Evolutionary conservation across 2,888 invertebrate species (phyloP).

Genomic region (Arctia plantaginis): DNA sequence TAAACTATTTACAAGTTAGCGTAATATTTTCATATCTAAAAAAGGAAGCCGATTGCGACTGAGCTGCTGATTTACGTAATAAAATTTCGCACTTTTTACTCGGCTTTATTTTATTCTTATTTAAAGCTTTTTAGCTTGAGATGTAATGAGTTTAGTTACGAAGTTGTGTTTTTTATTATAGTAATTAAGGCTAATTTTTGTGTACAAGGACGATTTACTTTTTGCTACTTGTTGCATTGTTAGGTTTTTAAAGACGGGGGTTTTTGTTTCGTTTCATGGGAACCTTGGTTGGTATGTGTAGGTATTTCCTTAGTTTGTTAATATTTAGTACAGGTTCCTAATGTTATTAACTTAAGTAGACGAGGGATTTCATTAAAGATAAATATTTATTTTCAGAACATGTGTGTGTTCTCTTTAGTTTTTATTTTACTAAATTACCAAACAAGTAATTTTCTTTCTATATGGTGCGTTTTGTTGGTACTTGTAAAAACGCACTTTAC

Average conservation of each 20-base stretch:
- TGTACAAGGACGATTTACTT: slow-evolving; percentile 12
- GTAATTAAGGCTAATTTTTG: slow-evolving; percentile 8
- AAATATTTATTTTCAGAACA: no score
- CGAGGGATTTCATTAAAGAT: background rate
- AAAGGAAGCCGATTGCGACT: background rate
- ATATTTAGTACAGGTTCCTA: background rate
- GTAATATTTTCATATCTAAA: background rate
- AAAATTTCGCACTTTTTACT: slow-evolving; percentile 12
- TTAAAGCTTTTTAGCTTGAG: slow-evolving; percentile 15
- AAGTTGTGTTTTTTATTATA: slow-evolving; percentile 18
- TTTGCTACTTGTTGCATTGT: slow-evolving; percentile 17
- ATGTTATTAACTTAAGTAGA: background rate
- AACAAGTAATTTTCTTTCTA: no score
- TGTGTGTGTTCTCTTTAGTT: no score
- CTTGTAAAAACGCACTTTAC: no score
- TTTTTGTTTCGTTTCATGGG: slow-evolving; percentile 5
- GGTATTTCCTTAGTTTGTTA: background rate
- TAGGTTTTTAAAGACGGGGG: slow-evolving; percentile 13
- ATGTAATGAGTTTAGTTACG: slow-evolving; percentile 14
- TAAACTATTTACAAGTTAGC: background rate
- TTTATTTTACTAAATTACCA: no score
- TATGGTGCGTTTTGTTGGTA: no score
- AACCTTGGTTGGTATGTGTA: background rate
- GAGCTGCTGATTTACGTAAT: background rate
- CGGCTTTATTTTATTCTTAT: slow-evolving; percentile 29